Evolutionary conservation across 2,113 vertebrate genomes (phyloP).

Genomic region (Cynoglossus semilaevis): DNA sequence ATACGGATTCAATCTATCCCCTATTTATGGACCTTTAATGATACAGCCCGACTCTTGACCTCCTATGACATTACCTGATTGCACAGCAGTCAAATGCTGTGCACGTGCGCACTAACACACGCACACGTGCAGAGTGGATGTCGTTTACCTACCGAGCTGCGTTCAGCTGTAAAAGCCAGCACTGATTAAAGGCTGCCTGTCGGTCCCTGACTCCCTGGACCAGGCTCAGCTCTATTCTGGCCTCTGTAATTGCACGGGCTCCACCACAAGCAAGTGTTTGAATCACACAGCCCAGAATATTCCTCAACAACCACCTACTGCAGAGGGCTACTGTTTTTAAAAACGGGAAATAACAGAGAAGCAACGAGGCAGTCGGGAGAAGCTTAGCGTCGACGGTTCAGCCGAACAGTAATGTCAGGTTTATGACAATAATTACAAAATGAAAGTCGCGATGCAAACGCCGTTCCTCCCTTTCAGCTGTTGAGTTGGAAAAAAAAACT

Average conservation of each 20-base stretch:
- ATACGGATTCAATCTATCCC: no score
- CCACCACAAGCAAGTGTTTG: constrained; percentile 41
- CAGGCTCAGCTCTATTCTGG: constrained; percentile 38
- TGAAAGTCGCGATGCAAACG: constrained; percentile 15
- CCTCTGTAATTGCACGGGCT: constrained; percentile 47
- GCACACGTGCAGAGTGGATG: constrained; percentile 15
- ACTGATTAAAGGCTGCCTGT: constrained; percentile 47
- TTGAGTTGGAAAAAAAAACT: constrained; percentile 11
- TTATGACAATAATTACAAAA: constrained; percentile 35
- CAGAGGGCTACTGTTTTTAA: constrained; percentile 10
- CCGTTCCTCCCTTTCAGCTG: constrained; percentile 9
- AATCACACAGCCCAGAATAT: constrained; percentile 41
- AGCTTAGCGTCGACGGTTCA: neutral
- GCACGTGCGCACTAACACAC: neutral
- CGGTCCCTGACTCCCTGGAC: constrained; percentile 8
- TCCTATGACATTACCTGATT: no score
- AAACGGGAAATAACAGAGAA: constrained; percentile 41
- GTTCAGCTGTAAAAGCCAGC: neutral
- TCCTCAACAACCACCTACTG: constrained; percentile 22
- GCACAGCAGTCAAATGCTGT: neutral
- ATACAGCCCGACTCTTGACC: no score
- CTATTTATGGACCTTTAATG: no score
- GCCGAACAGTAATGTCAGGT: constrained; percentile 8
- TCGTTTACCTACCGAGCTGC: neutral
- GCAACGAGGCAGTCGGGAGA: neutral